phyloP scores from a whole-genome alignment of 2,797 vertebrate genomes.

The Sebastes kiyomatsui region DNA sequence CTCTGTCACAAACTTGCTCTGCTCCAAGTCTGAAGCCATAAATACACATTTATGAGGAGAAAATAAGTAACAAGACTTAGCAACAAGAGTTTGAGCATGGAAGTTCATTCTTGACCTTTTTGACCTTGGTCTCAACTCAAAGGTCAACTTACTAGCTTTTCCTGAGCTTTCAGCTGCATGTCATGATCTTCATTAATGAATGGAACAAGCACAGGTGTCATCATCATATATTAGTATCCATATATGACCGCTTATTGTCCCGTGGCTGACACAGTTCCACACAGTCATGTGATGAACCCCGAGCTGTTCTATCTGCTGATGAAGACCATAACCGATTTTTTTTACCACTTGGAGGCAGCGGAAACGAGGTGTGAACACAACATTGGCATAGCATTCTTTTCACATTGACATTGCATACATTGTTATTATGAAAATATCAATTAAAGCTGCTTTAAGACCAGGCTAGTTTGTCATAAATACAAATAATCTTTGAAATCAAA shows the following conservation, averaged over 20 bases:
- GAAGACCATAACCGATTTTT: neutral
- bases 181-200: too few species aligned
- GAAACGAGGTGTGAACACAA: neutral
- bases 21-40: neutral
- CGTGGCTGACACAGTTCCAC: neutral
- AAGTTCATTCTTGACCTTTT: neutral
- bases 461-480: neutral
- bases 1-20: neutral
- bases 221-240: neutral
- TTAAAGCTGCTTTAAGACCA: neutral
- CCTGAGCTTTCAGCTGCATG: too few species aligned
- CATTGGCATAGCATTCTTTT: neutral
- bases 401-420: neutral
- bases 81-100: neutral
- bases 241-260: neutral
- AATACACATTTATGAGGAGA: neutral
- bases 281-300: neutral
- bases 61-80: neutral
- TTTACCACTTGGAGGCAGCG: neutral
- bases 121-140: too few species aligned
- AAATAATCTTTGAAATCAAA: neutral
- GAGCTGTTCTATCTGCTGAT: neutral
- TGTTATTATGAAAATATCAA: neutral
- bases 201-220: neutral
- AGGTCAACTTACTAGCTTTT: too few species aligned